Percentiles rank a stretch among this genome's conserved stretches.
These are phyloP conservation scores for Acronicta alni DNA, from an alignment of 2,888 invertebrate genomes.

Conservation along the genomic window DNA sequence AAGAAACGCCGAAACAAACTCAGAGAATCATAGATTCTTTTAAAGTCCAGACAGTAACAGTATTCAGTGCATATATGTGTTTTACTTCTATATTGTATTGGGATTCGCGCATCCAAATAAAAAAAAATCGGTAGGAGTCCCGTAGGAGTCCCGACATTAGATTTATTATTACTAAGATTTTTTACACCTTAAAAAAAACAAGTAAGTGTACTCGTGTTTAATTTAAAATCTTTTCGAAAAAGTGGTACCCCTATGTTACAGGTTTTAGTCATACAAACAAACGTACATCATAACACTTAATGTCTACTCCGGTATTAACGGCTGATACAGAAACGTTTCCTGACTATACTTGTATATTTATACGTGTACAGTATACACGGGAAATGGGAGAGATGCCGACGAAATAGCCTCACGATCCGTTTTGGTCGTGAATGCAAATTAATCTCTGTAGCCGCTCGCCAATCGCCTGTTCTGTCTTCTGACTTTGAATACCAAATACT, in stretches of 20 bases:
- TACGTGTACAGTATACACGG: conserved; percentile 63
- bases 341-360: conserved; percentile 26
- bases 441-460: conserved; percentile 72
- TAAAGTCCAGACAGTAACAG: too few species aligned
- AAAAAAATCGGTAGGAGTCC: too few species aligned
- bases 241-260: not conserved
- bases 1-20: too few species aligned
- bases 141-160: too few species aligned
- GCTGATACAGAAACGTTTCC: conserved; percentile 59
- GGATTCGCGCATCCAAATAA: too few species aligned
- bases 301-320: conserved; percentile 42
- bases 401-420: conserved; percentile 84
- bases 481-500: conserved; percentile 73
- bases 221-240: not conserved
- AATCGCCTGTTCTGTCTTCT: conserved; percentile 70
- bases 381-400: conserved; percentile 79
- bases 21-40: too few species aligned
- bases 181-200: too few species aligned
- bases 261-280: conserved; percentile 10
- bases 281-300: conserved; percentile 34
- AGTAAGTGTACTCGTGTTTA: too few species aligned
- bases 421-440: conserved; percentile 85
- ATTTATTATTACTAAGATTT: too few species aligned
- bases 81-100: too few species aligned
- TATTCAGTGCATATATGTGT: too few species aligned